Evolutionary conservation across 2,888 invertebrate genomes (phyloP), one percentile per base, ranked within the genome.

Genomic region (Dendrolimus pini): DNA sequence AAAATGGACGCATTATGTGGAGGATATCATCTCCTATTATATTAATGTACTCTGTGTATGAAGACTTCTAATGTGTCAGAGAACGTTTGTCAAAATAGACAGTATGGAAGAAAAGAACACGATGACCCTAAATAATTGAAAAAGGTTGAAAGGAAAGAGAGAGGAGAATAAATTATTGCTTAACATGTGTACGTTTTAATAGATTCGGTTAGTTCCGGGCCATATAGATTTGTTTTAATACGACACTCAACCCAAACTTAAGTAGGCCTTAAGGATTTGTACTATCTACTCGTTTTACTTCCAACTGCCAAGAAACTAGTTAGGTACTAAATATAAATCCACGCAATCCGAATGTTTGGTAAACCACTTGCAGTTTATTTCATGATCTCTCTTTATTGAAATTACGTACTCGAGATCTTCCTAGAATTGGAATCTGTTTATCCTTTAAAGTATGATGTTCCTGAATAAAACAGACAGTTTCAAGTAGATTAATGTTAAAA

Each of bases 191-290:
- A 9, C 12, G 12, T 47, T 47, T 47, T 47, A 47, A 47, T 9
- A 47, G 47, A 9, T 7, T 10, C 65, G 68, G 69, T 78, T 76
- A 74, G 72, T 77, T 71, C 69, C 65, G 64, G 64, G 67, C 66
- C 66, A 65, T 71, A 74, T 75, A 66, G 64, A 69, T 62, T 64
- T 47, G 64, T 72, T 77, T 74, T 75, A 77, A 63, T 69, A 70
- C 59, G 71, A 70, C 75, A 74, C 77, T 81, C 72, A 68, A 71
- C 68, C 62, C 62, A 68, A 67, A 65, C 67, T 67, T 70, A 69
- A 69, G 65, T 70, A 60, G 64, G 64, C 63, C 65, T 68, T 60
- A 64, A 71, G 69, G 70, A 64, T 67, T 65, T 47, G 9, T 9
- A 12, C 12, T 47, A 10, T 47, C 30, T 30, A 30, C 30, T 30